Evolutionary conservation across 1,140 invertebrate genomes (phyloP).

Genomic region (Apolygus lucorum): DNA sequence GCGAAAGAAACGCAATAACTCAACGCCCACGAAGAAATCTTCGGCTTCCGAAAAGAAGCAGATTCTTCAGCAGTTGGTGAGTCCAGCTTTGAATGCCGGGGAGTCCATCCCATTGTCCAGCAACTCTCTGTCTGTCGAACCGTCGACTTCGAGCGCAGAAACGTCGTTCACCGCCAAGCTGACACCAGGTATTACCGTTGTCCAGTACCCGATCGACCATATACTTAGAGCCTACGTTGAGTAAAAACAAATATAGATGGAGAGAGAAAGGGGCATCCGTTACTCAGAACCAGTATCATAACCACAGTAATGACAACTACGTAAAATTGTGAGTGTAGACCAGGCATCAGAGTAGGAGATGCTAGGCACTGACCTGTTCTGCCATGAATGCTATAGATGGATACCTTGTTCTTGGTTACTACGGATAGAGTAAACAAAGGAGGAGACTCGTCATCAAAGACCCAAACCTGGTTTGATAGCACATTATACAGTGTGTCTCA

Average conservation of each 20-base stretch:
- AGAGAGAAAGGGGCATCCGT: conserved; percentile 32
- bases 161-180: conserved; percentile 25
- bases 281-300: no score
- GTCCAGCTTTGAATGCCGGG: conserved; percentile 38
- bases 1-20: conserved; percentile 61
- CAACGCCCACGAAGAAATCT: conserved; percentile 56
- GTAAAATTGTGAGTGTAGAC: no score
- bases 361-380: no score
- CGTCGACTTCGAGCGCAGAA: conserved; percentile 25
- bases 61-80: conserved; percentile 61
- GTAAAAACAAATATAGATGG: conserved; percentile 18
- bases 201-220: not conserved
- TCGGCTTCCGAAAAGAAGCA: conserved; percentile 58
- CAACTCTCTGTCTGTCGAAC: conserved; percentile 21
- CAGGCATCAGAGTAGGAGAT: no score
- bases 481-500: no score
- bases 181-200: conserved; percentile 15
- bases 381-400: no score
- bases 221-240: conserved; percentile 6
- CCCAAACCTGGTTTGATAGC: no score
- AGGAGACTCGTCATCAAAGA: no score
- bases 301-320: no score
- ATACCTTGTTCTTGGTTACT: no score
- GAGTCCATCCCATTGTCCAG: conserved; percentile 24
- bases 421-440: no score